Evolutionary conservation across 2,888 invertebrate genomes (phyloP), one percentile per base, ranked within the genome.

Genomic region (Deilephila elpenor): DNA sequence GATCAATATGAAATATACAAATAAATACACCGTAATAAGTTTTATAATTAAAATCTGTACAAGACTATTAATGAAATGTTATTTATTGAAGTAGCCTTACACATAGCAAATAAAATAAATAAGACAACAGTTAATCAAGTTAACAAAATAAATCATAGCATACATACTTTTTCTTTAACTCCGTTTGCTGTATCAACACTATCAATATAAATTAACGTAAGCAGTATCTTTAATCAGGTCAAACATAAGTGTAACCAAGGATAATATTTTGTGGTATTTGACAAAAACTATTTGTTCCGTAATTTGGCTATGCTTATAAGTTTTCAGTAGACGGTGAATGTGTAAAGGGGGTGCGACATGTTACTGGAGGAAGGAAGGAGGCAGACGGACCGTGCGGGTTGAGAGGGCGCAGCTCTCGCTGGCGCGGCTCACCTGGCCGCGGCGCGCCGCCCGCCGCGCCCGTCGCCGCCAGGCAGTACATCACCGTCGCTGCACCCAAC

Each of bases 391-490:
- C 93, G 87, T 89, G 86, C 80, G 91, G 88, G 82, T 90, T 86
- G 82, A 94, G 93, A 73, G 93, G 94, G 75, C 91, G 91, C 82
- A 93, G 92, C 86, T 94, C 93, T 74, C 89, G 89, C 76, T 84
- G 79, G 74, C 81, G 82, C 84, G 79, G 85, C 91, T 93, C 93
- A 89, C 93, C 93, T 89, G 82, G 88, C 80, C 83, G 82, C 78
- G 78, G 75, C 70, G 74, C 79, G 60, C 73, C 76, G 71, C 82
- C 76, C 73, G 79, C 74, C 64, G 79, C 74, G 73, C 83, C 77
- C 73, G 90, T 86, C 74, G 91, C 88, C 80, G 90, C 93, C 82
- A 94, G 85, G 86, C 92, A 92, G 88, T 95, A 95, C 93, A 95
- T 94, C 85, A 95, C 93, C 37, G 95, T 95, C 75, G 95, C 94